Base-by-base conservation (phyloP, 2,113 vertebrate species). In the Carassius carassius region DNA sequence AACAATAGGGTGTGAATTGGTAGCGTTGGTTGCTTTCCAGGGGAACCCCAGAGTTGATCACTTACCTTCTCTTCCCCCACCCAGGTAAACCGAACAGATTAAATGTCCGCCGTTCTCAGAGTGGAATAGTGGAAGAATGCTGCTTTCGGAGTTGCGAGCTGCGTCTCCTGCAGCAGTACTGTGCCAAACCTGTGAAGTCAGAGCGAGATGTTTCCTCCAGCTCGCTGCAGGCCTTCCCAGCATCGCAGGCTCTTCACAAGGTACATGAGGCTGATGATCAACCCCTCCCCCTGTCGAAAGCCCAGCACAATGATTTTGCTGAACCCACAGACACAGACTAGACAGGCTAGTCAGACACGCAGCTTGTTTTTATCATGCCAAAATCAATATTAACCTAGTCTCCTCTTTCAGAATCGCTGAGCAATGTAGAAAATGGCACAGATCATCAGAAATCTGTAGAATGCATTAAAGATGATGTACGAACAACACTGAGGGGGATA, bases 121-220 rank as follows among this genome's bases (percentile, higher is more conserved):
- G 90, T 81, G 98, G 98, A 29, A 99, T 99, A 0, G 98, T 99
- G 88, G 98, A 99, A 69, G 97, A 99, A 88, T 99, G 98, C 87
- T 99, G 98, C 92, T 99, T 99, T 94, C 96, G 96, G 89, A 97
- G 97, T 92, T 99, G 98, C 1, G 96, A 98, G 92, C 94, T 99
- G 92, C 95, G 95, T 90, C 95, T 99, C 41, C 93, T 99, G 92
- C 97, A 99, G 93, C 97, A 97, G 25, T 99, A 99, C 93, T 99
- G 98, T 3, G 98, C 98, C 90, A 96, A 96, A 94, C 98, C 98
- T 0, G 95, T 96, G 91, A 99, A 99, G 95, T 98, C 97, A 0
- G 97, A 98, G 92, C 95, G 98, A 19, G 98, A 99, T 89, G 95
- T 99, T 91, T 97, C 97, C 0, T 93, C 95, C 88, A 93, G 95